Conservation (phyloP, 2,113 vertebrate genomes). For the Silurus glanis region DNA sequence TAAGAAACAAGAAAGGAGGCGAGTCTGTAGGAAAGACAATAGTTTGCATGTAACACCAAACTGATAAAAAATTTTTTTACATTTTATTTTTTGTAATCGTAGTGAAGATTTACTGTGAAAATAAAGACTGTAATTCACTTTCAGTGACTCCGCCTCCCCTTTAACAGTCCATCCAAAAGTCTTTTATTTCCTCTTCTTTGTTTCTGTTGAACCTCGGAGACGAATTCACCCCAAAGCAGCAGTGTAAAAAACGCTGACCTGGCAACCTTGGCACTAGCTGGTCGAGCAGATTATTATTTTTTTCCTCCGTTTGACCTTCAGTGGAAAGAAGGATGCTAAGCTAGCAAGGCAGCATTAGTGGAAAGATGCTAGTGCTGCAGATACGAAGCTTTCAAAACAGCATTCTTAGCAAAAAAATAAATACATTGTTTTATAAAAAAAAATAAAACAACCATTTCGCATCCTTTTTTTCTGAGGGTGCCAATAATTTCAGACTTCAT, state of each 20-base stretch:
- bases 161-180: background rate
- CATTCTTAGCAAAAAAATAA: background rate
- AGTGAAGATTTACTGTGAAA: no score
- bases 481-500: background rate
- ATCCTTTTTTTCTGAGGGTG: background rate
- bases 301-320: background rate
- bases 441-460: background rate
- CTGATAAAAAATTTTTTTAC: no score
- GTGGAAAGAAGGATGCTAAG: background rate
- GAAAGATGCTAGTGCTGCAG: background rate
- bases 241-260: background rate
- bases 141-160: background rate
- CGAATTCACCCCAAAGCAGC: background rate
- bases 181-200: background rate
- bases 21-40: no score
- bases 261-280: conserved; percentile 3
- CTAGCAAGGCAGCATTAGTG: background rate
- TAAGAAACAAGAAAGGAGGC: no score
- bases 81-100: no score
- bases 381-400: background rate
- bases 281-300: background rate
- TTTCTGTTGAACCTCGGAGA: background rate
- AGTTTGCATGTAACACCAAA: no score
- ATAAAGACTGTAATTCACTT: no score
- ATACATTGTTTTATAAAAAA: background rate